These are phyloP conservation scores for Epinephelus fuscoguttatus DNA, from an alignment of 2,113 vertebrate genomes.

Conservation along the genomic window DNA sequence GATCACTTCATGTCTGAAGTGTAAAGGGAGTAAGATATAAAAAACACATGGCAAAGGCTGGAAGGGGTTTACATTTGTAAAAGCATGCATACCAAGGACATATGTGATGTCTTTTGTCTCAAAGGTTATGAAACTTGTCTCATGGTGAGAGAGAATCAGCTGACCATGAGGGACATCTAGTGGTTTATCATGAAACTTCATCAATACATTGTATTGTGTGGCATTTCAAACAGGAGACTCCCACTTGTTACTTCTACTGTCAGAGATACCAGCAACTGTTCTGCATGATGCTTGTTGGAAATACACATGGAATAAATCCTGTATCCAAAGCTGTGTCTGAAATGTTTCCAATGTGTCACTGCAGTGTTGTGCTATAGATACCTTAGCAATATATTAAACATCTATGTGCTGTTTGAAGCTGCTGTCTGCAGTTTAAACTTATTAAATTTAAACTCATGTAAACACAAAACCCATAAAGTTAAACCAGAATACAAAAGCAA, in stretches of 20 bases:
- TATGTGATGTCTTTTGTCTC: neutral
- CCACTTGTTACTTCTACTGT: neutral
- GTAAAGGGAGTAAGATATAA: neutral
- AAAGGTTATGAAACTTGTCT: neutral
- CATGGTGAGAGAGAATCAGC: constrained; percentile 17
- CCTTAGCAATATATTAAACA: neutral
- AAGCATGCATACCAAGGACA: neutral
- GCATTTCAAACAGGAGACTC: neutral
- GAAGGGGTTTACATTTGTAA: neutral
- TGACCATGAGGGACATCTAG: constrained; percentile 80
- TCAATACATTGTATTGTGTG: neutral
- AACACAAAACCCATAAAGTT: neutral
- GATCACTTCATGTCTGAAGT: neutral
- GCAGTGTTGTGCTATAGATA: neutral
- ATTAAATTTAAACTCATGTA: neutral
- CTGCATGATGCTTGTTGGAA: neutral
- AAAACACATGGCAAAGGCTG: neutral
- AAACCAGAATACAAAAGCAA: neutral
- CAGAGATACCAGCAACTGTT: neutral
- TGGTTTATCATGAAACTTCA: constrained; percentile 60
- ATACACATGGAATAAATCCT: neutral
- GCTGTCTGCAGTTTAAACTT: neutral
- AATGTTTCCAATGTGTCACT: neutral
- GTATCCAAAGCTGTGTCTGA: neutral
- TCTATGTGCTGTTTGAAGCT: neutral